phyloP scores from a whole-genome alignment of 2,888 invertebrate genomes.

The Xylophagus ater region DNA sequence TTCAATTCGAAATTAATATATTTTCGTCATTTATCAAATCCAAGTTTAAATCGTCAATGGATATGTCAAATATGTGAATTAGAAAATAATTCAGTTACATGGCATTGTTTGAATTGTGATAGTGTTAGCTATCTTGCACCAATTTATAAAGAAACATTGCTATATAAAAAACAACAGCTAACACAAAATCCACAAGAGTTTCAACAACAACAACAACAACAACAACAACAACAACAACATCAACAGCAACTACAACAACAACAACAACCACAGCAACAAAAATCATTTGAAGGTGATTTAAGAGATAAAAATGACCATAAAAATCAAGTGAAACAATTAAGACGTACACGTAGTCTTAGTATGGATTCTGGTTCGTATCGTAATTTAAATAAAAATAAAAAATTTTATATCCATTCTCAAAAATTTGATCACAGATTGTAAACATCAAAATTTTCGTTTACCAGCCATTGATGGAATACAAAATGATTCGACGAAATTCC shows the following conservation, averaged over 20 bases:
- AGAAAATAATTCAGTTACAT: conserved; percentile 39
- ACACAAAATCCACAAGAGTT: conserved; percentile 19
- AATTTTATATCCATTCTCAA: no score
- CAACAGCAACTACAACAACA: conserved; percentile 2
- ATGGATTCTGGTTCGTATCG: conserved; percentile 35
- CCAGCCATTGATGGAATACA: conserved; percentile 17
- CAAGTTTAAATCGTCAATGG: conserved; percentile 39
- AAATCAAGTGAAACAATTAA: conserved; percentile 23
- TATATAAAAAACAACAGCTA: conserved; percentile 20
- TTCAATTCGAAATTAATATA: conserved; percentile 23
- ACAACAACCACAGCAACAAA: conserved; percentile 17
- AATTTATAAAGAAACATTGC: conserved; percentile 38
- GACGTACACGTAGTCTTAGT: conserved; percentile 37
- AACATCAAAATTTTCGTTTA: conserved; percentile 27
- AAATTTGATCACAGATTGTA: conserved; percentile 23
- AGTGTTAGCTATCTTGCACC: conserved; percentile 39
- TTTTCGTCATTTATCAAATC: conserved; percentile 39
- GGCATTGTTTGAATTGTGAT: conserved; percentile 40
- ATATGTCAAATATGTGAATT: conserved; percentile 37
- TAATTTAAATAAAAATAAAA: no score
- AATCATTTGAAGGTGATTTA: conserved; percentile 20
- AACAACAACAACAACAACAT: not conserved
- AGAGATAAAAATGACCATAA: conserved; percentile 20
- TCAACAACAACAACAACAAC: conserved; percentile 10
- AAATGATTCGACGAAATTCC: conserved; percentile 1